Evolutionary conservation across 2,888 invertebrate species (phyloP).

Genomic region (Luperina testacea): DNA sequence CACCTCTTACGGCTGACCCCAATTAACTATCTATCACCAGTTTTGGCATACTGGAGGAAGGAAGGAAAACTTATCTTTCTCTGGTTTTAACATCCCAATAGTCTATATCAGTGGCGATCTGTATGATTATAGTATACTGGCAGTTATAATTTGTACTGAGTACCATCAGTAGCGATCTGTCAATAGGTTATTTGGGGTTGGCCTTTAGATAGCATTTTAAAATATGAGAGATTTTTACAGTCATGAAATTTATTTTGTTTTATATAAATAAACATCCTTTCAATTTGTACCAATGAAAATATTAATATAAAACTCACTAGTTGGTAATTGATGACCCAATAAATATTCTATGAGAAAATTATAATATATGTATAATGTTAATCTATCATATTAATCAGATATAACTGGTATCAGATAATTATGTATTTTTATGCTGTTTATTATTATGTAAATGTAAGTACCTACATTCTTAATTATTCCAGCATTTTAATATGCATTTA

Average conservation of each 20-base stretch:
- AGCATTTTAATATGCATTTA: constrained; percentile 8
- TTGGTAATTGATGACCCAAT: neutral
- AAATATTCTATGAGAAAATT: neutral
- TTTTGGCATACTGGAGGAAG: too few species aligned
- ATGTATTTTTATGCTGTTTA: constrained; percentile 2
- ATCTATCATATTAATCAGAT: constrained; percentile 2
- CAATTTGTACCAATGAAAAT: neutral
- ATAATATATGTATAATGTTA: neutral
- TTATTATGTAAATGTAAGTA: constrained; percentile 1
- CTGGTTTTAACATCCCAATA: too few species aligned
- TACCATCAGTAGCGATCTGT: too few species aligned
- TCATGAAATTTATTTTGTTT: neutral
- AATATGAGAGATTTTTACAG: neutral
- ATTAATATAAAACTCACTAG: neutral
- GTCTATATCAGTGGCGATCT: too few species aligned
- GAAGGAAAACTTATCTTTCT: too few species aligned
- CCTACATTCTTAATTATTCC: constrained; percentile 1
- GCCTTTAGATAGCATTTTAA: neutral
- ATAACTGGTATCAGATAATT: neutral
- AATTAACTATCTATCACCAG: too few species aligned
- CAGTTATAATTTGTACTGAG: too few species aligned
- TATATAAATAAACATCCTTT: neutral
- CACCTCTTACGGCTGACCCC: neutral
- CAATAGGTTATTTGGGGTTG: too few species aligned
- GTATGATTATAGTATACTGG: too few species aligned